Conservation (phyloP, 2,888 invertebrate species). For the Julus scandinavius region DNA sequence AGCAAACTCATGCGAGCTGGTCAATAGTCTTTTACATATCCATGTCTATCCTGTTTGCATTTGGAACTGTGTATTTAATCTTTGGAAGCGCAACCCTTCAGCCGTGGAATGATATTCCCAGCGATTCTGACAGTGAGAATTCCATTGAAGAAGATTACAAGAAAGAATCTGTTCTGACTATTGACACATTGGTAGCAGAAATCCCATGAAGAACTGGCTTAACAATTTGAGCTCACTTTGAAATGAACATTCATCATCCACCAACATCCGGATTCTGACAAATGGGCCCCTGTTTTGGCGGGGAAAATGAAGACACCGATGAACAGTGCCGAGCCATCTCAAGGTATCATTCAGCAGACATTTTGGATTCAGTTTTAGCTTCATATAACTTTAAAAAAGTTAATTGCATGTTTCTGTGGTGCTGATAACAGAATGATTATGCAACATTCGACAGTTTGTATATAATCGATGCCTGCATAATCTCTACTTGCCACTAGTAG, state of each 20-base stretch:
- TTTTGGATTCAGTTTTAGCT: neutral
- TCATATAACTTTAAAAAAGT: neutral
- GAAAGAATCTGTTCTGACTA: neutral
- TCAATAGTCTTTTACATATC: slow-evolving; percentile 54
- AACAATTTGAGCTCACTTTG: neutral
- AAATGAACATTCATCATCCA: neutral
- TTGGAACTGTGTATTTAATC: slow-evolving; percentile 47
- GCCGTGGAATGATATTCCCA: slow-evolving; percentile 50
- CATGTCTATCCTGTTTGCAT: neutral
- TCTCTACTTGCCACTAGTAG: no score
- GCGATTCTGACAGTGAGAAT: neutral
- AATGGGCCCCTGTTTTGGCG: neutral
- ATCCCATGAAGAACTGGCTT: neutral
- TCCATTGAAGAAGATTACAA: neutral
- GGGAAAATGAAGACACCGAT: neutral
- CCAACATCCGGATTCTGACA: neutral
- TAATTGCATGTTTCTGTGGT: neutral
- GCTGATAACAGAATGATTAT: neutral
- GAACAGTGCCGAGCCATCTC: neutral
- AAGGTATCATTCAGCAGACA: neutral
- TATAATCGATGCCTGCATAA: no score
- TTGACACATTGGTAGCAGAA: neutral
- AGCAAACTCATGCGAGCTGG: slow-evolving; percentile 55
- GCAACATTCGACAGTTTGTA: no score
- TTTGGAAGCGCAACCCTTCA: slow-evolving; percentile 46